A percentile compares a stretch with the other conserved stretches of the same genome.
phyloP scores from a whole-genome alignment of 2,113 vertebrate species.

The Colius striatus region DNA sequence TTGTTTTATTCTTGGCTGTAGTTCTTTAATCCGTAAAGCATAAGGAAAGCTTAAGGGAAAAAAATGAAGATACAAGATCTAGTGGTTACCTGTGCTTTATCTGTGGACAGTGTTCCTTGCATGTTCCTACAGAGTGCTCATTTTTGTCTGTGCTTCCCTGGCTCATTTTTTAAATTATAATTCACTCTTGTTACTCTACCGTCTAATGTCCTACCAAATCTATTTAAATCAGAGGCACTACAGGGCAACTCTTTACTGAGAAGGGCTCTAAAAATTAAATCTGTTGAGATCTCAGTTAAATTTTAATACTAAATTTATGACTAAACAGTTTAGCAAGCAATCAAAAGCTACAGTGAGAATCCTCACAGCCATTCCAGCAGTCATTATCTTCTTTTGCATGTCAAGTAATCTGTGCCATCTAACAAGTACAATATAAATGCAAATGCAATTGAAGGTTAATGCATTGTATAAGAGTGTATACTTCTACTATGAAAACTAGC shows the following conservation, averaged over 20 bases:
- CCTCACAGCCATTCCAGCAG: not conserved
- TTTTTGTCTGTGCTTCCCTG: not conserved
- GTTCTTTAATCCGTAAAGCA: not conserved
- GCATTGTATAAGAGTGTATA: not conserved
- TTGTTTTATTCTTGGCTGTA: not conserved
- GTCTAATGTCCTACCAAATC: not conserved
- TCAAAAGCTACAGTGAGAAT: not conserved
- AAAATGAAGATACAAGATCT: not conserved
- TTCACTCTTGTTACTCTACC: not conserved
- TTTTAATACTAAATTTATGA: not conserved
- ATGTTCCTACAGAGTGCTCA: not conserved
- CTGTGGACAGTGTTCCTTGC: not conserved
- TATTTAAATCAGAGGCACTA: not conserved
- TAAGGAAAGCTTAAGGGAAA: not conserved
- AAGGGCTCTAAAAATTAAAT: not conserved
- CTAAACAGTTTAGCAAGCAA: not conserved
- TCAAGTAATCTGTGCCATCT: not conserved
- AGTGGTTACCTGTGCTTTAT: not conserved
- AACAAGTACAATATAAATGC: not conserved
- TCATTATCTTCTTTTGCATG: not conserved
- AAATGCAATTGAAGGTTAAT: not conserved
- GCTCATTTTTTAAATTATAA: not conserved
- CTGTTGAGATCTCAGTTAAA: not conserved
- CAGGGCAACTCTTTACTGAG: not conserved
- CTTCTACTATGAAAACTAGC: not conserved